Conservation (phyloP, 2,888 invertebrate species). For the Stratiomys singularior region DNA sequence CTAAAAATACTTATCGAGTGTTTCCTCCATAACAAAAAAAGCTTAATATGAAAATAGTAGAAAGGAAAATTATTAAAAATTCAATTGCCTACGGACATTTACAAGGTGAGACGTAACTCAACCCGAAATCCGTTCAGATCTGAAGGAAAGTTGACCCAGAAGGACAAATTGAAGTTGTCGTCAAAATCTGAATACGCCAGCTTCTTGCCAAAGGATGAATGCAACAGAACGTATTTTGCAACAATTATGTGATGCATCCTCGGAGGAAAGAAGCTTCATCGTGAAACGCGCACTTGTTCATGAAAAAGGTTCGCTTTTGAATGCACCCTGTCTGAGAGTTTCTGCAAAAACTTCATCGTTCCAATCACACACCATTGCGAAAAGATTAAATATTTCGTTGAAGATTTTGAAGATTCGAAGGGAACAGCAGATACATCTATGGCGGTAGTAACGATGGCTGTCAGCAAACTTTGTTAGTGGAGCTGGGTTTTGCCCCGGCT, state of each 20-base stretch:
- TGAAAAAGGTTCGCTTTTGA: neutral
- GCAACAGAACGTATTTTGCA: too few species aligned
- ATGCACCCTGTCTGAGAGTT: neutral
- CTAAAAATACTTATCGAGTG: neutral
- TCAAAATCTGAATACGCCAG: too few species aligned
- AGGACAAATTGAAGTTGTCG: too few species aligned
- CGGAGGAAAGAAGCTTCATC: too few species aligned
- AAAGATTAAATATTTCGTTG: neutral
- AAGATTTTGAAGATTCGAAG: constrained; percentile 4
- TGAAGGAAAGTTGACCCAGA: neutral
- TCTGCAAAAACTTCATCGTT: neutral
- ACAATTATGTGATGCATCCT: too few species aligned
- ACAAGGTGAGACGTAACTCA: neutral
- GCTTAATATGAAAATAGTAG: neutral
- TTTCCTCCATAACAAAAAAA: constrained; percentile 7
- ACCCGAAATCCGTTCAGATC: neutral
- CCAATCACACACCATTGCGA: neutral
- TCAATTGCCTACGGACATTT: neutral
- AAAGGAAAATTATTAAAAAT: neutral
- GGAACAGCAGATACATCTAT: neutral
- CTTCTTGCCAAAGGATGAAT: too few species aligned
- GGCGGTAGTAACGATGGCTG: neutral
- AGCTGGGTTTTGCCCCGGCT: neutral
- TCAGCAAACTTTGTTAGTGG: neutral
- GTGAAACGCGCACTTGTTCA: too few species aligned